phyloP scores from a whole-genome alignment of 2,113 vertebrate species.

The Scalopus aquaticus region DNA sequence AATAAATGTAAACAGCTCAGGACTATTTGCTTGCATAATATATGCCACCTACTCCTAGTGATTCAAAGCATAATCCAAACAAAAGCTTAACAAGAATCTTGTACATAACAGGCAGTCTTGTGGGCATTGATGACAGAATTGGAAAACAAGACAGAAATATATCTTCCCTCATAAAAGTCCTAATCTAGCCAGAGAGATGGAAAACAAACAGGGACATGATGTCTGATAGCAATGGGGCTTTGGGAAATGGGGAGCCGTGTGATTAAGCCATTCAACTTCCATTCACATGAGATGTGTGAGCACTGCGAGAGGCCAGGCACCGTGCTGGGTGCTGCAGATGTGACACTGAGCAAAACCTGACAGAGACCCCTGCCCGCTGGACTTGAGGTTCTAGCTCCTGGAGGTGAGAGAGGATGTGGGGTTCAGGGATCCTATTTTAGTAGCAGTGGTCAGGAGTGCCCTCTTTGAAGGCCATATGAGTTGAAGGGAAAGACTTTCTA shows the following conservation, averaged over 20 bases:
- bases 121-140: neutral
- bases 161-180: neutral
- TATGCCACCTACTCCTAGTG: neutral
- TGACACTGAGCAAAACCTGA: neutral
- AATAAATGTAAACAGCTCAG: neutral
- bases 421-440: neutral
- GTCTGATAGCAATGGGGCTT: neutral
- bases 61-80: neutral
- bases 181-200: neutral
- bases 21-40: neutral
- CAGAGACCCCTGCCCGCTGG: neutral
- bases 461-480: neutral
- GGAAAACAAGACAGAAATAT: neutral
- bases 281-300: neutral
- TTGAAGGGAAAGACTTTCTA: neutral
- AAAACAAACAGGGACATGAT: neutral
- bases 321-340: neutral
- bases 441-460: neutral
- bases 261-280: neutral
- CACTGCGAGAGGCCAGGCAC: neutral
- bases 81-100: neutral
- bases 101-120: neutral
- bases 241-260: neutral
- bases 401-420: neutral
- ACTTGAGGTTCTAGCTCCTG: neutral